Percentiles rank a stretch among this genome's conserved stretches.
Evolutionary conservation across 2,797 vertebrate species (phyloP).

Genomic region (Pangasius larnaudii): DNA sequence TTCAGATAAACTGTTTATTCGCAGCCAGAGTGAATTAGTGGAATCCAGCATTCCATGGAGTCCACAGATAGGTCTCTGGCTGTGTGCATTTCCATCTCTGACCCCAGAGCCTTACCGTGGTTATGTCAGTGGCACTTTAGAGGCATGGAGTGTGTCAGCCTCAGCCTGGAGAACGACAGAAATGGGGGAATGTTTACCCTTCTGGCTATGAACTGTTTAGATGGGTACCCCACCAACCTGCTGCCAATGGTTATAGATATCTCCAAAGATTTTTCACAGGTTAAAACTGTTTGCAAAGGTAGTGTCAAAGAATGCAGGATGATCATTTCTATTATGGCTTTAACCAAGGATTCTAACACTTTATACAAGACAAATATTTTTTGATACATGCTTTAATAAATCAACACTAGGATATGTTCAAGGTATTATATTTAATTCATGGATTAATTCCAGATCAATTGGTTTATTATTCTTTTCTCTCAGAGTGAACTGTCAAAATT

Average conservation of each 20-base stretch:
- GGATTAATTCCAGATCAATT: not conserved
- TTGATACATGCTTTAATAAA: not conserved
- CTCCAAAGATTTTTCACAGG: conserved; percentile 3
- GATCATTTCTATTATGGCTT: not conserved
- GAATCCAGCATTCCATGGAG: conserved; percentile 58
- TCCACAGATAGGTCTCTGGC: conserved; percentile 53
- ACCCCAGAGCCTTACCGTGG: conserved; percentile 35
- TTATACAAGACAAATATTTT: not conserved
- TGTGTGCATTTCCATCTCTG: conserved; percentile 30
- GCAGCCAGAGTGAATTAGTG: conserved; percentile 51
- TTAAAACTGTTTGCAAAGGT: not conserved
- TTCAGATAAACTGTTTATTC: conserved; percentile 67
- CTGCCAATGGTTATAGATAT: conserved; percentile 14
- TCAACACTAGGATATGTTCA: not conserved
- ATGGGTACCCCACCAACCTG: conserved; percentile 14
- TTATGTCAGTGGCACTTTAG: conserved; percentile 43
- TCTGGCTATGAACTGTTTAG: conserved; percentile 22
- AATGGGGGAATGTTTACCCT: conserved; percentile 32
- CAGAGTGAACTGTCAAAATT: not conserved
- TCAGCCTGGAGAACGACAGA: conserved; percentile 38
- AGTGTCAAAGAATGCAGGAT: not conserved
- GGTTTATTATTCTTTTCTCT: not conserved
- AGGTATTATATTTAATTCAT: not conserved
- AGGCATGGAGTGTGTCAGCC: conserved; percentile 52
- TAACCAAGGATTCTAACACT: not conserved